Evolutionary conservation across 1,140 invertebrate genomes (phyloP).

Genomic region (Tetranychus urticae): DNA sequence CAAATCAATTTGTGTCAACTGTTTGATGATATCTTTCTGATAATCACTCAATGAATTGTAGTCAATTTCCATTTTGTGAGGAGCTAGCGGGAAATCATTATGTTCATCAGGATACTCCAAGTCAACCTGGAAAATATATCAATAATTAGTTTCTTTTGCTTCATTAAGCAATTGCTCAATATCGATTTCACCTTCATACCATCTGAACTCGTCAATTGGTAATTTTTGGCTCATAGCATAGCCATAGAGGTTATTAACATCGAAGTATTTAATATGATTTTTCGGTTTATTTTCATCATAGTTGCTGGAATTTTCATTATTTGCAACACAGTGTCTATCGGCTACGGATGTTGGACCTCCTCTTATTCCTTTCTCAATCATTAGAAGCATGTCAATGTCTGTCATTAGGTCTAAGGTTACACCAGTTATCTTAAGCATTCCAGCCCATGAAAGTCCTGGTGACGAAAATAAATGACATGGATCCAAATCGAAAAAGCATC

Average conservation of each 20-base stretch:
- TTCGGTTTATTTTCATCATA: slow-evolving; percentile 3
- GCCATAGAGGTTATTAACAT: slow-evolving; percentile 7
- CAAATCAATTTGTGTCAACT: neutral
- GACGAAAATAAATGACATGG: slow-evolving; percentile 1
- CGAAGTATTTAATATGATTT: slow-evolving; percentile 13
- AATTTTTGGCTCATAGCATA: slow-evolving; percentile 5
- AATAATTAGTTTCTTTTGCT: neutral
- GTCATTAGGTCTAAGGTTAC: too few relatives aligned
- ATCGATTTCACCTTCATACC: neutral
- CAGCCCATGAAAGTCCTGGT: too few relatives aligned
- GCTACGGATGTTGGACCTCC: neutral
- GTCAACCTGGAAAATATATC: slow-evolving; percentile 15
- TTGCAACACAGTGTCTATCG: neutral
- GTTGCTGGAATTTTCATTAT: slow-evolving; percentile 11
- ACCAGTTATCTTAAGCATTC: too few relatives aligned
- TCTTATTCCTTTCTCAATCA: slow-evolving; percentile 15
- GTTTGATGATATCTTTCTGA: neutral
- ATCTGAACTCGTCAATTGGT: slow-evolving; percentile 8
- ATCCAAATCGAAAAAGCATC: too few relatives aligned
- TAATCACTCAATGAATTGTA: neutral
- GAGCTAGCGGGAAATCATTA: slow-evolving; percentile 20
- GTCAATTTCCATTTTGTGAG: slow-evolving; percentile 12
- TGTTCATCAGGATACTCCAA: slow-evolving; percentile 15
- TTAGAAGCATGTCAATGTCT: slow-evolving; percentile 11
- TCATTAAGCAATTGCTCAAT: slow-evolving; percentile 1